These are phyloP conservation scores for Seira musarum DNA, from an alignment of 2,888 invertebrate species.

Conservation along the genomic window DNA sequence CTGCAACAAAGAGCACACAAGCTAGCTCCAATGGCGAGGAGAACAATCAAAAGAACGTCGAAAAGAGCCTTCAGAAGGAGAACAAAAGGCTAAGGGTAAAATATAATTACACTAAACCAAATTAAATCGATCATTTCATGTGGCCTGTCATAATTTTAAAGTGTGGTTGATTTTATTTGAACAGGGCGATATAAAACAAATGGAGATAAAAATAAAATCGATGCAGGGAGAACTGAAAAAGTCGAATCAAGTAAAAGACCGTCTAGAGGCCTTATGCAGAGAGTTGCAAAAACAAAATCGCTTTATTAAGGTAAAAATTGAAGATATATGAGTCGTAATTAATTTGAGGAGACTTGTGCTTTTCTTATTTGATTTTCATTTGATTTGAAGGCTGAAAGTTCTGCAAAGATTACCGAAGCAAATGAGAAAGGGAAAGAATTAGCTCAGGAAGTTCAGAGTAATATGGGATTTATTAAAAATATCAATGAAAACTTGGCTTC, in stretches of 20 bases:
- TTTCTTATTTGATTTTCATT: constrained; percentile 1
- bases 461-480: constrained; percentile 70
- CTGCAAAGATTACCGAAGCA: constrained; percentile 68
- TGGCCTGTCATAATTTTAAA: no score
- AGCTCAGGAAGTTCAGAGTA: constrained; percentile 68
- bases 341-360: no score
- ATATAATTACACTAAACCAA: no score
- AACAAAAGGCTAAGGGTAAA: constrained; percentile 66
- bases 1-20: background rate
- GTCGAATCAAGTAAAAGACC: constrained; percentile 66
- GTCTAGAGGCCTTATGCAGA: constrained; percentile 67
- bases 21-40: constrained; percentile 23
- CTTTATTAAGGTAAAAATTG: constrained; percentile 64
- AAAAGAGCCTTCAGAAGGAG: constrained; percentile 68
- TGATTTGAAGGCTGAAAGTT: constrained; percentile 65
- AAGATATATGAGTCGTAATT: background rate
- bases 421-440: constrained; percentile 69
- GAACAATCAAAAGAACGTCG: constrained; percentile 56
- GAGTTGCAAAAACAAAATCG: constrained; percentile 69
- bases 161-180: background rate
- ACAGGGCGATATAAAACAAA: constrained; percentile 66
- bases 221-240: constrained; percentile 65
- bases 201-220: constrained; percentile 65
- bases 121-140: no score
- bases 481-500: constrained; percentile 69